phyloP scores from a whole-genome alignment of 2,797 vertebrate species.

The Pangasius larnaudii region DNA sequence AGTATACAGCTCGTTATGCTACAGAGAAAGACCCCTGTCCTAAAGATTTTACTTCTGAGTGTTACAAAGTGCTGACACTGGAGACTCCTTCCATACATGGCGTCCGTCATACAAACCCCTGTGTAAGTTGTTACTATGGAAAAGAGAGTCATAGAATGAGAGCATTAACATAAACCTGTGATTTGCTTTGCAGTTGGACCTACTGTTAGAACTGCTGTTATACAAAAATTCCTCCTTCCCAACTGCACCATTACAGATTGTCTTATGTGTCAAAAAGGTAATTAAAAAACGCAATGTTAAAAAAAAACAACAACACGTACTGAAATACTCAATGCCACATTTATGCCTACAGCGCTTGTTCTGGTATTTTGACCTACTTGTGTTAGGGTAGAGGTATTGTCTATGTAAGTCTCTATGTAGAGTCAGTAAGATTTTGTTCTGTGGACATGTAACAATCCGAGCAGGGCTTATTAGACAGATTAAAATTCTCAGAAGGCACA shows the following conservation, averaged over 20 bases:
- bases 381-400: not conserved
- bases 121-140: not conserved
- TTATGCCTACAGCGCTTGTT: not conserved
- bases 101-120: not conserved
- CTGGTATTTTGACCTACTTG: not conserved
- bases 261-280: not conserved
- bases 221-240: not conserved
- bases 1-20: not conserved
- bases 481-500: conserved; percentile 15
- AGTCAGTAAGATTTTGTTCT: not conserved
- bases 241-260: not conserved
- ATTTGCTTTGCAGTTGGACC: not conserved
- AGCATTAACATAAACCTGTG: not conserved
- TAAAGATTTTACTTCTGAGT: not conserved
- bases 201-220: not conserved
- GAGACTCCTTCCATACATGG: not conserved
- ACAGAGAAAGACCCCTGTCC: not conserved
- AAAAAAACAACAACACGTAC: not conserved
- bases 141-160: not conserved
- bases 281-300: not conserved
- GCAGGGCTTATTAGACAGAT: conserved; percentile 38
- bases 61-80: not conserved
- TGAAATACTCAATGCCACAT: not conserved
- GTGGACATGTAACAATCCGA: not conserved
- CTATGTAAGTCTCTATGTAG: not conserved